phyloP scores from a whole-genome alignment of 64 coral and sea anemone species.

The Stylophora pistillata region DNA sequence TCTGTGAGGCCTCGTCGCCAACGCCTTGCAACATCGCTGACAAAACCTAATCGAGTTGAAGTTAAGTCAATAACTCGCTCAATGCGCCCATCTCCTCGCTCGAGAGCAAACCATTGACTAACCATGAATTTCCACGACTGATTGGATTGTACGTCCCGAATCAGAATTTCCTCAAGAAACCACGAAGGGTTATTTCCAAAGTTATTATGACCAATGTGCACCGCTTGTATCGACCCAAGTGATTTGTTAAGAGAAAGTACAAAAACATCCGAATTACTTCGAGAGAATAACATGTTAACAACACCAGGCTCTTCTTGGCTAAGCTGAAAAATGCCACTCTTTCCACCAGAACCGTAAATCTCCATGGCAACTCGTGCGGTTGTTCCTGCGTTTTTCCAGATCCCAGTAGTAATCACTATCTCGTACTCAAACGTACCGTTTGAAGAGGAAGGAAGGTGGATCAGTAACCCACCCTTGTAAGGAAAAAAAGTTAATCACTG shows the following conservation, averaged over 20 bases:
- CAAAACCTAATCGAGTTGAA: background rate
- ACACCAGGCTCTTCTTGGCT: background rate
- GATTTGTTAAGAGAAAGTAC: constrained; percentile 17
- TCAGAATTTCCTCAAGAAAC: constrained; percentile 25
- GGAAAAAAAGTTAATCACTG: background rate
- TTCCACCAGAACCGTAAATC: too few species aligned
- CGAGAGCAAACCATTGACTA: constrained; percentile 23
- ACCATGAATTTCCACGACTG: background rate
- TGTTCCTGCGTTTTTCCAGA: constrained; percentile 50
- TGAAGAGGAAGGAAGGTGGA: background rate
- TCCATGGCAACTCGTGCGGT: constrained; percentile 40
- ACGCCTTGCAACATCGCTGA: background rate
- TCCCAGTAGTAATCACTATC: constrained; percentile 26
- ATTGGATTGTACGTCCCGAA: constrained; percentile 3
- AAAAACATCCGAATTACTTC: constrained; percentile 13
- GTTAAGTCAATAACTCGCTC: background rate
- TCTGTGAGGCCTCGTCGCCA: constrained; percentile 26
- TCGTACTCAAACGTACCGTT: constrained; percentile 12
- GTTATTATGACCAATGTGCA: constrained; percentile 46
- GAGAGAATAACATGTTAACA: background rate
- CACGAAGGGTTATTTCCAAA: constrained; percentile 15
- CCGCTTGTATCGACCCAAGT: constrained; percentile 9
- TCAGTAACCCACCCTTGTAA: background rate
- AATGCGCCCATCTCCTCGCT: constrained; percentile 9
- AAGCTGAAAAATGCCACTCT: constrained; percentile 6